Conservation (phyloP, 2,888 invertebrate species). For the Ichneumoninae sp. region DNA sequence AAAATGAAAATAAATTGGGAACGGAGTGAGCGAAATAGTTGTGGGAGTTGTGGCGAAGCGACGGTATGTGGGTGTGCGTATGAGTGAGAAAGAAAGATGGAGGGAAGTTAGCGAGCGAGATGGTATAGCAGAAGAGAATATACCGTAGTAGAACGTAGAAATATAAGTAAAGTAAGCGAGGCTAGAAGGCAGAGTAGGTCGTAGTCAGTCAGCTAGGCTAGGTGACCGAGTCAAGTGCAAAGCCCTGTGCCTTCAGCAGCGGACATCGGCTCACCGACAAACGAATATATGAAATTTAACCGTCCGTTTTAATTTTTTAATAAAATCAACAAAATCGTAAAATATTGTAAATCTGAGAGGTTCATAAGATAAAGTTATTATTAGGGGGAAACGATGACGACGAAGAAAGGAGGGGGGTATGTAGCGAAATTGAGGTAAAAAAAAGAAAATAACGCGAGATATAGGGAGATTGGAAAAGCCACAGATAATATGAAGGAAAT, state of each 20-base stretch:
- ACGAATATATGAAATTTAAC: constrained; percentile 78
- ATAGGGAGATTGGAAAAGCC: constrained; percentile 51
- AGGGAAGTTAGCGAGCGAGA: constrained; percentile 23
- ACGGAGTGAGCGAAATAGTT: constrained; percentile 22
- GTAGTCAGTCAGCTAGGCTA: constrained; percentile 81
- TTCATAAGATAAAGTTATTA: constrained; percentile 71
- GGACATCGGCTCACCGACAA: constrained; percentile 84
- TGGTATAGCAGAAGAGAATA: constrained; percentile 68
- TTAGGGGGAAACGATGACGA: constrained; percentile 31
- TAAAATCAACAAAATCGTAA: constrained; percentile 71
- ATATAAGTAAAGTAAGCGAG: constrained; percentile 75
- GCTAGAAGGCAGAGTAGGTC: constrained; percentile 72
- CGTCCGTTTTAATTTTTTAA: constrained; percentile 72
- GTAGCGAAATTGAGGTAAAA: constrained; percentile 14
- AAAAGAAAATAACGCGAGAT: constrained; percentile 47
- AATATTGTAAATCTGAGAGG: constrained; percentile 78
- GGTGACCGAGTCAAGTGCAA: constrained; percentile 85
- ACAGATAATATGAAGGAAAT: constrained; percentile 35
- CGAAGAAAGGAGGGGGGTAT: constrained; percentile 5
- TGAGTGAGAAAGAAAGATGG: constrained; percentile 22
- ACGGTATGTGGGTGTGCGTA: constrained; percentile 50
- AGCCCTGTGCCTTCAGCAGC: constrained; percentile 84
- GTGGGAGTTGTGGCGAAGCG: constrained; percentile 27
- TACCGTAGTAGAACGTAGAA: constrained; percentile 65
- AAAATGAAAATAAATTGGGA: constrained; percentile 29